Conservation (phyloP, 2,797 vertebrate species). For the Thalassophryne amazonica region DNA sequence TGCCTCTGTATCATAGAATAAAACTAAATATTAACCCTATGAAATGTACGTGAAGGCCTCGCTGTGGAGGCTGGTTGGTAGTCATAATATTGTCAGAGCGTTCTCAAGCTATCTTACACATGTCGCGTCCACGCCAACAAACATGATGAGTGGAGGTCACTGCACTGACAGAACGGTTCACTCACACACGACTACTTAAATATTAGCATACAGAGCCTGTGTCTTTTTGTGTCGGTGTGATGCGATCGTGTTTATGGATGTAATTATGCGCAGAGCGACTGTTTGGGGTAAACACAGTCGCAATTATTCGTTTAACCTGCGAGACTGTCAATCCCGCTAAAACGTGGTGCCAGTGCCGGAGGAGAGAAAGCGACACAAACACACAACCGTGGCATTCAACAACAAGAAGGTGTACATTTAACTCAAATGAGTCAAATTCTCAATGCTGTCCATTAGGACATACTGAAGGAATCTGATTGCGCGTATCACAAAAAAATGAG, state of each 20-base stretch:
- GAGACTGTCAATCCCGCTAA: slow-evolving; percentile 61
- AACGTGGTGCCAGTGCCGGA: slow-evolving; percentile 23
- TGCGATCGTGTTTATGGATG: slow-evolving; percentile 42
- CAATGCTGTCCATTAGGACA: background rate
- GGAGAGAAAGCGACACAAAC: slow-evolving; percentile 37
- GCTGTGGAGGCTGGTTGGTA: too few species aligned
- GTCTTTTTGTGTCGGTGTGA: slow-evolving; percentile 26
- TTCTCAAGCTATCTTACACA: too few species aligned
- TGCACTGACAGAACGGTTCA: slow-evolving; percentile 76
- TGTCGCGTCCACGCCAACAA: too few species aligned
- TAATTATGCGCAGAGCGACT: slow-evolving; percentile 73
- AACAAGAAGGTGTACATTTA: slow-evolving; percentile 31
- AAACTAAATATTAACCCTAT: too few species aligned
- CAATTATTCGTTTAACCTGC: slow-evolving; percentile 80
- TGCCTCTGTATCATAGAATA: too few species aligned
- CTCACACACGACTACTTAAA: slow-evolving; percentile 73
- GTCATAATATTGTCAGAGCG: too few species aligned
- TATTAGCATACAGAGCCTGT: slow-evolving; percentile 70
- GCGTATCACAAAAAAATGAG: too few species aligned
- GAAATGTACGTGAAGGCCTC: too few species aligned
- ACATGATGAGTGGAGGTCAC: too few species aligned
- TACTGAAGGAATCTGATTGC: background rate
- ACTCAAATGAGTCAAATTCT: too few species aligned
- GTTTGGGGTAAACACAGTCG: slow-evolving; percentile 76
- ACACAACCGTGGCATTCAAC: slow-evolving; percentile 38